Evolutionary conservation across 2,888 invertebrate genomes (phyloP), one percentile per base, ranked within the genome.

Genomic region (Hydrotaea cyrtoneurina): DNA sequence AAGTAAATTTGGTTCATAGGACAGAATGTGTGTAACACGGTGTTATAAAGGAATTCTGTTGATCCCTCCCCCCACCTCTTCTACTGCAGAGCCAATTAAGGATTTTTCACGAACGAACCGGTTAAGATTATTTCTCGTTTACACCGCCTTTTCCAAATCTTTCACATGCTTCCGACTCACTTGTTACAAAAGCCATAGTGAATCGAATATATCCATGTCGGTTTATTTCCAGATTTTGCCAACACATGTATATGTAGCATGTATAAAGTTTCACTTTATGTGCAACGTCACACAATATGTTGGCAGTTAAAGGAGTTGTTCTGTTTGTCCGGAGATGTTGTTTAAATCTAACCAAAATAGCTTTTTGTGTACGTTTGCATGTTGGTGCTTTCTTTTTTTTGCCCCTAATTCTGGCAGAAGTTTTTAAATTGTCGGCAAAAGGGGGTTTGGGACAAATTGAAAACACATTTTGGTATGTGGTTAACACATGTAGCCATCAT

Each of bases 231-330:
- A 4, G 10, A 43, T 43, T 43, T 43, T 43, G 39, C 7, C 39
- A 7, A 39, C 10, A 7, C 10, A 39, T 39, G 39, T 39, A 7
- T 39, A 10, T 39, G 39, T 39, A 10, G 4, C 31, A 31, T 31
- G 43, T 7, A 43, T 23, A 55, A 23, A 77, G 76, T 53, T 66
- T 69, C 39, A 73, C 66, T 73, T 83, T 83, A 80, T 77, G 72
- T 19, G 72, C 39, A 50, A 43, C 50, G 72, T 77, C 73, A 83
- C 80, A 64, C 73, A 83, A 83, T 77, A 80, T 83, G 80, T 77
- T 80, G 57, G 73, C 59, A 59, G 46, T 43, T 43, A 13, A 43
- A 43, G 43, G 10, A 15, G 43, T 43, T 1, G 3, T 43, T 43
- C 10, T 43, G 3, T 43, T 10, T 43, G 43, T 11, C 15, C 13